A percentile compares a stretch with the other conserved stretches of the same genome.
Conservation (phyloP, 1,140 invertebrate species). For the Zophobas morio region DNA sequence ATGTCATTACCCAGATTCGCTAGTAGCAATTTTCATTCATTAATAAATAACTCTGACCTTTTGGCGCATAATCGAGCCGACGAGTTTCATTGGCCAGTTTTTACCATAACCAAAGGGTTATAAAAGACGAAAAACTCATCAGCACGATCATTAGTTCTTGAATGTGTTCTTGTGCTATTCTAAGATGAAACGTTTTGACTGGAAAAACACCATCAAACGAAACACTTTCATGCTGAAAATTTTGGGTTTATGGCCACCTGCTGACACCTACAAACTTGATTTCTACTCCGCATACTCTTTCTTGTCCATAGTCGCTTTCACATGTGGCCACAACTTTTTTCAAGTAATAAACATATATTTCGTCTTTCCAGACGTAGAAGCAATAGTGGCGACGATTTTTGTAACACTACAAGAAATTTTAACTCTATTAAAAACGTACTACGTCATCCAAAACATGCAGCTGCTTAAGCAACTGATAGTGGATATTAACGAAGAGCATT, state of each 20-base stretch:
- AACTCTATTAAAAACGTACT: neutral
- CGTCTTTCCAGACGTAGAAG: neutral
- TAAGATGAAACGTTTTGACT: neutral
- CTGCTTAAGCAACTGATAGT: constrained; percentile 12
- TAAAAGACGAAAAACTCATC: too few species aligned
- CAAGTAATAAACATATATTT: constrained; percentile 9
- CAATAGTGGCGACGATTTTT: neutral
- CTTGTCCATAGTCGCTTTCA: neutral
- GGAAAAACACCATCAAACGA: neutral
- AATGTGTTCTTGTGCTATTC: neutral
- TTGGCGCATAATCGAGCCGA: too few species aligned
- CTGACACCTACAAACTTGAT: neutral
- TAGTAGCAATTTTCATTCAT: too few species aligned
- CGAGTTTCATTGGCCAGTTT: too few species aligned
- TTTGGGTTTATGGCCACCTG: neutral
- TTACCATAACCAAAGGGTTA: too few species aligned
- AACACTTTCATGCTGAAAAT: neutral
- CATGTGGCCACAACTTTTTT: neutral
- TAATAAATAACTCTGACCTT: too few species aligned
- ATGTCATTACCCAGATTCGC: too few species aligned
- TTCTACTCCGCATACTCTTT: neutral
- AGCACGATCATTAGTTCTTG: too few species aligned
- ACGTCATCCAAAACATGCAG: constrained; percentile 3
- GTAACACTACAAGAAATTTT: constrained; percentile 1
- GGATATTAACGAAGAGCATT: neutral